Percentiles rank a stretch among this genome's conserved stretches.
Conservation (phyloP, 2,113 vertebrate species). For the Lagopus muta region DNA sequence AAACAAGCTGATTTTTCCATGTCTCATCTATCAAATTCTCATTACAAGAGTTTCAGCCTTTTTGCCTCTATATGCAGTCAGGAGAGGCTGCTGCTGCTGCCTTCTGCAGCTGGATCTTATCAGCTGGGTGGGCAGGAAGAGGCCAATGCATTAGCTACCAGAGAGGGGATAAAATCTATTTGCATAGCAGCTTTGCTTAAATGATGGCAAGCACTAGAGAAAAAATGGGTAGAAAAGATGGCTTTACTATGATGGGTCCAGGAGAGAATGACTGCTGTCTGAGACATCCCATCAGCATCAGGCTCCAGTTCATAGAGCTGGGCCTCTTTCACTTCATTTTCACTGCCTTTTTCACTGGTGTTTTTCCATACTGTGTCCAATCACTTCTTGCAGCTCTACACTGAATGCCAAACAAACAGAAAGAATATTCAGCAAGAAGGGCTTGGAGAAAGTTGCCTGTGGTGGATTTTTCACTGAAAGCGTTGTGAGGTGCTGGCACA, state of each 20-base stretch:
- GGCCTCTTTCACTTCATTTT: no score
- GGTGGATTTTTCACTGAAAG: no score
- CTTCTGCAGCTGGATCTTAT: slow-evolving; percentile 16
- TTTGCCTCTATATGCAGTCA: not conserved
- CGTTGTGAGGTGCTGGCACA: no score
- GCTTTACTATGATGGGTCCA: not conserved
- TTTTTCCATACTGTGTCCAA: not conserved
- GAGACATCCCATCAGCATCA: not conserved
- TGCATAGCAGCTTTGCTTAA: not conserved
- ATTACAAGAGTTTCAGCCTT: slow-evolving; percentile 28
- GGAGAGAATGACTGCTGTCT: not conserved
- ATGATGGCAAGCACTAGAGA: not conserved
- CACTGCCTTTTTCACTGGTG: not conserved
- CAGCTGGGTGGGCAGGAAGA: not conserved
- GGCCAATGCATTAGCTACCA: not conserved
- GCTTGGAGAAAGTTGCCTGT: not conserved
- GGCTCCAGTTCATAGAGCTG: not conserved
- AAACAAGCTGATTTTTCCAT: not conserved
- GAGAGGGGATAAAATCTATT: not conserved
- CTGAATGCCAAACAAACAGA: not conserved
- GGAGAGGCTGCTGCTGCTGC: slow-evolving; percentile 12
- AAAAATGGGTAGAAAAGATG: not conserved
- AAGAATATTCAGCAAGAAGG: not conserved
- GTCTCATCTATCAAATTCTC: slow-evolving; percentile 32
- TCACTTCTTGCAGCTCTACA: not conserved